Percentiles rank a stretch among this genome's conserved stretches.
phyloP scores from a whole-genome alignment of 2,888 invertebrate genomes.

The Augiades crinisus region DNA sequence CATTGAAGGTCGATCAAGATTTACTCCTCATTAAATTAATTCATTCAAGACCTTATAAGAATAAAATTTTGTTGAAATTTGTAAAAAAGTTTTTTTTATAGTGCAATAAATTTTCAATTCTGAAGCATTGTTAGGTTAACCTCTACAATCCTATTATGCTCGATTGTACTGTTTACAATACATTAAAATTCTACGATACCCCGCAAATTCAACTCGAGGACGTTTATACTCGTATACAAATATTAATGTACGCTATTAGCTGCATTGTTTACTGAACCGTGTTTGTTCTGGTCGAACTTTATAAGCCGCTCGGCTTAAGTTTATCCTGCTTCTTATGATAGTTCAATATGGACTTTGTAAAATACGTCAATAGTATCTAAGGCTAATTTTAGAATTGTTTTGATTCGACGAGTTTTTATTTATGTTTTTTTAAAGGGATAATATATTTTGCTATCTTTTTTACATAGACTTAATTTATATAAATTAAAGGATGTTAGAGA shows the following conservation, averaged over 20 bases:
- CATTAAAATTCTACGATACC: constrained; percentile 1
- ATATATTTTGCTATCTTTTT: too few species aligned
- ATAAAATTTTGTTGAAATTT: too few species aligned
- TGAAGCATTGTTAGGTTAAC: too few species aligned
- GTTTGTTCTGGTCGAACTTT: constrained; percentile 21
- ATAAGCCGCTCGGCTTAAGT: constrained; percentile 13
- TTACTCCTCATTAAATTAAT: too few species aligned
- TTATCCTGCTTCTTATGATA: constrained; percentile 15
- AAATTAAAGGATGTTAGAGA: too few species aligned
- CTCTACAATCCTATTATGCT: too few species aligned
- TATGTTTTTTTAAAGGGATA: neutral
- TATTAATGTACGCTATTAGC: constrained; percentile 19
- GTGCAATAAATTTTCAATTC: too few species aligned
- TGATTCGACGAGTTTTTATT: neutral
- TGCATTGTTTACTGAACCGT: constrained; percentile 17
- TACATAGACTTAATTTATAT: too few species aligned
- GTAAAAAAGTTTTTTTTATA: too few species aligned
- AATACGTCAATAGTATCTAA: neutral
- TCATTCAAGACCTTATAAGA: too few species aligned
- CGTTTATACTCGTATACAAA: constrained; percentile 17
- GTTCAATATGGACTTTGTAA: constrained; percentile 1
- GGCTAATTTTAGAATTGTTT: neutral
- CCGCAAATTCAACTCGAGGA: constrained; percentile 8
- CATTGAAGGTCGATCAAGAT: too few species aligned
- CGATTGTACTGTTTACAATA: neutral